A percentile compares a stretch with the other conserved stretches of the same genome.
phyloP scores from a whole-genome alignment of 2,113 vertebrate species.

The Paradisaea rubra region DNA sequence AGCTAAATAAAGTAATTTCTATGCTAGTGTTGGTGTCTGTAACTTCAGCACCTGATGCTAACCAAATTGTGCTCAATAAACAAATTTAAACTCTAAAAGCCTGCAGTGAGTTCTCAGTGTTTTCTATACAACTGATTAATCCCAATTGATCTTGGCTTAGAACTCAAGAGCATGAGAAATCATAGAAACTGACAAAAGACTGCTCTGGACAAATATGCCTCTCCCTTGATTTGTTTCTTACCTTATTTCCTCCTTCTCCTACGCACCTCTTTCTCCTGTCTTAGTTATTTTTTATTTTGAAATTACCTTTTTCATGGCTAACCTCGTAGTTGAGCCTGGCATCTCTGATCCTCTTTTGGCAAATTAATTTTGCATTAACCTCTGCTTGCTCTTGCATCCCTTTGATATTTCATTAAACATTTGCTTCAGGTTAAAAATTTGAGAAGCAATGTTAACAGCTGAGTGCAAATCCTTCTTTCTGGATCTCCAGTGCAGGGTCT shows the following conservation, averaged over 20 bases:
- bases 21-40: constrained; percentile 74
- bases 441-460: neutral
- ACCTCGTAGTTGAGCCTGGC: constrained; percentile 28
- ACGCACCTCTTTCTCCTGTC: neutral
- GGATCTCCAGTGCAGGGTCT: neutral
- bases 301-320: constrained; percentile 27
- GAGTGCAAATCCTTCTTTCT: neutral
- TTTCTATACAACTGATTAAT: constrained; percentile 74
- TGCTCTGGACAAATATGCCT: constrained; percentile 32
- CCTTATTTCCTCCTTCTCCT: constrained; percentile 51
- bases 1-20: constrained; percentile 81
- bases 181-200: constrained; percentile 61
- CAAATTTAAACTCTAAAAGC: constrained; percentile 76
- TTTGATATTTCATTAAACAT: constrained; percentile 43
- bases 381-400: neutral
- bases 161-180: constrained; percentile 64
- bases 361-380: constrained; percentile 66
- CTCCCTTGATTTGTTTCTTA: constrained; percentile 46
- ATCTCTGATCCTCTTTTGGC: constrained; percentile 50
- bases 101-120: constrained; percentile 58
- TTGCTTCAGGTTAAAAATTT: neutral
- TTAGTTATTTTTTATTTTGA: neutral
- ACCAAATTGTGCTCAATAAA: constrained; percentile 78
- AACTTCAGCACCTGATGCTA: constrained; percentile 76
- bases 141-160: constrained; percentile 71